Conservation (phyloP, 2,797 vertebrate genomes). For the Melopsittacus undulatus region DNA sequence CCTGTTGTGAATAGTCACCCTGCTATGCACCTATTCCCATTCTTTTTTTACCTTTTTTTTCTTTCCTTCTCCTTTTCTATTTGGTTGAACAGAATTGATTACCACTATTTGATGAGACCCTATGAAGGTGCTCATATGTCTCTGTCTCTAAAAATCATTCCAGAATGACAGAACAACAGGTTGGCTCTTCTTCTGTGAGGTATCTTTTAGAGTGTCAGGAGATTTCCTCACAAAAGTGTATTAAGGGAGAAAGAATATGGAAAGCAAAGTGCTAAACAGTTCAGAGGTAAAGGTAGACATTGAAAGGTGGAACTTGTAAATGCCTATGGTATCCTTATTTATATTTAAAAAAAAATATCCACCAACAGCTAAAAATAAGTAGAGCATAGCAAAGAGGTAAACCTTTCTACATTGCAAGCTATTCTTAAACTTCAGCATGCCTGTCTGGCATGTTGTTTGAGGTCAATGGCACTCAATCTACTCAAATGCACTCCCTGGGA, state of each 20-base stretch:
- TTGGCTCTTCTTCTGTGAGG: not conserved
- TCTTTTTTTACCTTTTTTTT: not conserved
- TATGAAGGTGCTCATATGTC: not conserved
- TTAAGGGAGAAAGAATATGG: not conserved
- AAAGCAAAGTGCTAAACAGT: not conserved
- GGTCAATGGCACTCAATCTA: not conserved
- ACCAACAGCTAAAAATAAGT: not conserved
- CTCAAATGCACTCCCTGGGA: not conserved
- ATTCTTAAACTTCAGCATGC: not conserved
- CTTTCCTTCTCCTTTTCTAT: fast-evolving
- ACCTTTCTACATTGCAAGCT: conserved; percentile 1
- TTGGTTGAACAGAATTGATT: not conserved
- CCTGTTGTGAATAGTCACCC: not conserved
- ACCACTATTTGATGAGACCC: not conserved
- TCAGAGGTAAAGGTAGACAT: not conserved
- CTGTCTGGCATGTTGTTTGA: not conserved
- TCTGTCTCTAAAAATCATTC: not conserved
- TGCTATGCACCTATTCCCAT: fast-evolving
- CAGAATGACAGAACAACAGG: not conserved
- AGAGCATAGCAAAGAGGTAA: not conserved
- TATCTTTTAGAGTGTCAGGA: not conserved
- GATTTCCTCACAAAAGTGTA: not conserved
- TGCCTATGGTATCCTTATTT: not conserved
- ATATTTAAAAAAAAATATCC: not conserved
- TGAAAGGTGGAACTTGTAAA: not conserved